Evolutionary conservation across 2,888 invertebrate genomes (phyloP).

Genomic region (Cinara cedri): DNA sequence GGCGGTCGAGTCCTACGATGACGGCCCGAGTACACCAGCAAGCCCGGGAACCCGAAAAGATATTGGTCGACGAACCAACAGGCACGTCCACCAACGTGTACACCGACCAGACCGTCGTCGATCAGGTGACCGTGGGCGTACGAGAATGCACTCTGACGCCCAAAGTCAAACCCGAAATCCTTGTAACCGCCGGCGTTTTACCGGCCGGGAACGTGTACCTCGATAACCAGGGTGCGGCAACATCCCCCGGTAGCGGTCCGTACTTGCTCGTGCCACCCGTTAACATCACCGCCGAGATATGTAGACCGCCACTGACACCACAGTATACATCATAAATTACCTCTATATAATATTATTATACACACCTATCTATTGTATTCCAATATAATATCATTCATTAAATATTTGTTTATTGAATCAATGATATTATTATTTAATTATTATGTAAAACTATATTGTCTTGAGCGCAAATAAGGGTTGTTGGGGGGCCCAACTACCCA

Average conservation of each 20-base stretch:
- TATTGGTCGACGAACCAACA: background rate
- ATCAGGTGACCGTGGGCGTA: constrained; percentile 41
- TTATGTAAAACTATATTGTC: too few species aligned
- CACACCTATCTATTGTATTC: too few species aligned
- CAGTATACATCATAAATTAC: background rate
- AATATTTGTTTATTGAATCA: too few species aligned
- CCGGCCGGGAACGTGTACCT: background rate
- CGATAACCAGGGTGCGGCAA: too few species aligned
- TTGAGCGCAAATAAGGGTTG: too few species aligned
- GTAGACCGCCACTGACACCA: constrained; percentile 37
- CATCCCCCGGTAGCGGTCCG: background rate
- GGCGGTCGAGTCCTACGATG: background rate
- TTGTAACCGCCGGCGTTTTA: constrained; percentile 18
- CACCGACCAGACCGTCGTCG: background rate
- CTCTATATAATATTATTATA: too few species aligned
- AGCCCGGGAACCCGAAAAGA: background rate
- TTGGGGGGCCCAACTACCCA: too few species aligned
- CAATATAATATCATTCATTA: too few species aligned
- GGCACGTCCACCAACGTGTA: background rate
- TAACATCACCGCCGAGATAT: constrained; percentile 48
- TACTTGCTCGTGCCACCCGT: constrained; percentile 46
- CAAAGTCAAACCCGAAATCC: constrained; percentile 33
- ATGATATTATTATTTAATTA: too few species aligned
- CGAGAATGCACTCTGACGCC: constrained; percentile 47
- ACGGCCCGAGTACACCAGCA: background rate